Conservation (phyloP, 2,113 vertebrate genomes). For the Romanogobio albipinnatus region DNA sequence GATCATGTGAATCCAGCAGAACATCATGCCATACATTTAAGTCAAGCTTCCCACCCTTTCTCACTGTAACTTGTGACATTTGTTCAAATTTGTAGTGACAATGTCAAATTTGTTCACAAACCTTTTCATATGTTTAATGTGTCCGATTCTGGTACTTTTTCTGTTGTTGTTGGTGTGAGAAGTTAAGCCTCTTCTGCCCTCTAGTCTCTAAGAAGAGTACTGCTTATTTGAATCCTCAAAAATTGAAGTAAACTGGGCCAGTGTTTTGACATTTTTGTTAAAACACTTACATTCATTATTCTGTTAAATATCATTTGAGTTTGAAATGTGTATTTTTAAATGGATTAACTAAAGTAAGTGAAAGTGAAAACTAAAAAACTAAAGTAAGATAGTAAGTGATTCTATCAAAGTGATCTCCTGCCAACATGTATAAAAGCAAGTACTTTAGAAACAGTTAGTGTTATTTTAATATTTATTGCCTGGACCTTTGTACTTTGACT, state of each 20-base stretch:
- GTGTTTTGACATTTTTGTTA: not conserved
- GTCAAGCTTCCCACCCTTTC: not conserved
- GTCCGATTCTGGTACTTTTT: not conserved
- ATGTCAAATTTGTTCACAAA: not conserved
- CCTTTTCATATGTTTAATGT: not conserved
- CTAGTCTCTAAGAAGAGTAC: constrained; percentile 35
- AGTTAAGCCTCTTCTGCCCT: constrained; percentile 29
- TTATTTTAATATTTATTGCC: no score
- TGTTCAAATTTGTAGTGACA: not conserved
- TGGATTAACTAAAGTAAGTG: no score
- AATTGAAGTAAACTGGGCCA: not conserved
- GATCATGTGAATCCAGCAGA: not conserved
- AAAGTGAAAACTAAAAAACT: no score
- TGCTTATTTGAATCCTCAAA: not conserved
- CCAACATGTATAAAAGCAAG: no score
- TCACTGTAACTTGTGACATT: not conserved
- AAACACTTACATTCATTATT: no score
- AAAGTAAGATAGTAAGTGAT: no score
- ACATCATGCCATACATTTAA: not conserved
- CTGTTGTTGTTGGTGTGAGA: constrained; percentile 1
- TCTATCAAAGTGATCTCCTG: no score
- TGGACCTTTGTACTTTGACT: no score
- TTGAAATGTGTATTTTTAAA: no score
- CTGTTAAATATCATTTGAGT: no score
- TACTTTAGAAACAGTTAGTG: no score